Percentiles rank a stretch among this genome's conserved stretches.
phyloP scores from a whole-genome alignment of 2,113 vertebrate species.

The Neopipo cinnamomea region DNA sequence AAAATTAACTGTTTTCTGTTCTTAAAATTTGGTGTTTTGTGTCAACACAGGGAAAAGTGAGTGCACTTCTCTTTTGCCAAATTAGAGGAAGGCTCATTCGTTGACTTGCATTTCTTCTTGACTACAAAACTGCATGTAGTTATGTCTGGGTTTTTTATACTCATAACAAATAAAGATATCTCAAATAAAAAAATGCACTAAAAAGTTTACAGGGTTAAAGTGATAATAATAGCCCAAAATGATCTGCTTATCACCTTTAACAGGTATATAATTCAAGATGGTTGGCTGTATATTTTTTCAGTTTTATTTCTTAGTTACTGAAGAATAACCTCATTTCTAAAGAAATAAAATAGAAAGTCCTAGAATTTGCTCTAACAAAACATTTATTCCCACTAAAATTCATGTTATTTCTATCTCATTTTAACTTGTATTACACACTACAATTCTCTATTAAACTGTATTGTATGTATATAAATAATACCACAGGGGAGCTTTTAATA shows the following conservation, averaged over 20 bases:
- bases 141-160: background rate
- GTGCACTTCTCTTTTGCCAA: background rate
- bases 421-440: background rate
- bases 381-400: background rate
- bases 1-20: background rate
- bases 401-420: background rate
- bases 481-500: background rate
- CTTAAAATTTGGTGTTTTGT: background rate
- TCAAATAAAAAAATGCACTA: background rate
- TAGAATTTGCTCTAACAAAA: background rate
- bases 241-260: background rate
- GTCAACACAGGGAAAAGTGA: background rate
- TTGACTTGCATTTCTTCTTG: background rate
- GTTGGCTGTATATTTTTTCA: background rate
- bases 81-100: background rate
- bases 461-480: background rate
- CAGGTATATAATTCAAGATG: background rate
- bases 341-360: background rate
- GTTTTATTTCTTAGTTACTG: background rate
- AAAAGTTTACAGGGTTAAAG: background rate
- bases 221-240: background rate
- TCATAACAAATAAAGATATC: background rate
- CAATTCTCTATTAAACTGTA: background rate
- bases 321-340: background rate
- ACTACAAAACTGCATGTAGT: background rate